phyloP scores from a whole-genome alignment of 2,888 invertebrate genomes.

The Heliconius cydno region DNA sequence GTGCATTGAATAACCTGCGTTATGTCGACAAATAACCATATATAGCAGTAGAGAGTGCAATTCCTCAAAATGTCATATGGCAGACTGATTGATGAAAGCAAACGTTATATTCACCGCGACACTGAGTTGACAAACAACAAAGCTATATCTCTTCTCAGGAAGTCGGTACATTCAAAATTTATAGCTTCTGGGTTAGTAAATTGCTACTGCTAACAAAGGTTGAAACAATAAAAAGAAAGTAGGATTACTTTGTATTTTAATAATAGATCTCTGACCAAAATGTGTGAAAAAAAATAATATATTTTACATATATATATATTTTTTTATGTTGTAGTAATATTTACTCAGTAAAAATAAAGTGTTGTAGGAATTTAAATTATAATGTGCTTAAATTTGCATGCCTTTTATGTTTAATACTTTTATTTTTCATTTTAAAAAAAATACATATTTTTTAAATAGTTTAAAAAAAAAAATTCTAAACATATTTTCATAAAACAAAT shows the following conservation, averaged over 20 bases:
- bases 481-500: no score
- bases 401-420: neutral
- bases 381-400: neutral
- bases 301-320: no score
- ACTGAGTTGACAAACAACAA: constrained; percentile 9
- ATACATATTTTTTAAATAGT: neutral
- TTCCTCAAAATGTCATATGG: constrained; percentile 33
- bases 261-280: neutral
- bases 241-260: neutral
- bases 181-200: neutral
- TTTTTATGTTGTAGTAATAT: neutral
- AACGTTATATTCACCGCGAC: constrained; percentile 25
- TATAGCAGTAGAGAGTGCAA: constrained; percentile 24
- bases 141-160: neutral
- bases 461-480: neutral
- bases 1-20: neutral
- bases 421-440: neutral
- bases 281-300: neutral
- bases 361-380: neutral
- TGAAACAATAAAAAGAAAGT: neutral
- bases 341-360: neutral
- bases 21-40: neutral
- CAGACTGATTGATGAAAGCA: constrained; percentile 39
- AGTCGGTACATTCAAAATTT: neutral
- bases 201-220: neutral